Evolutionary conservation across 2,797 vertebrate genomes (phyloP).

Genomic region (Lacerta bilineata): DNA sequence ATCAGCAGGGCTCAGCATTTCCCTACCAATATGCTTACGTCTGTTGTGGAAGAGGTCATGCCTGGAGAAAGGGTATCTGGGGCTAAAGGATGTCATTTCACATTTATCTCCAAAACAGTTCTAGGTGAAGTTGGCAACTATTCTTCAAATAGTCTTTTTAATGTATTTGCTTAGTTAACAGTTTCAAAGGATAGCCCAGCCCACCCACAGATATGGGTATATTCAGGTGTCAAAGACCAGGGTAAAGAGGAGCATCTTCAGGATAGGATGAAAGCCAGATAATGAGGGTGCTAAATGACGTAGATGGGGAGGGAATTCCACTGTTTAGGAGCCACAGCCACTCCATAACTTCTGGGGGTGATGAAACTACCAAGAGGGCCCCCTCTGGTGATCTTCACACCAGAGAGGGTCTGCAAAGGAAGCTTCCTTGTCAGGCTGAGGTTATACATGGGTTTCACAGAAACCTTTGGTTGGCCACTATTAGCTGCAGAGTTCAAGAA

Average conservation of each 20-base stretch:
- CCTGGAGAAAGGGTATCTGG: background rate
- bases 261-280: too few relatives aligned
- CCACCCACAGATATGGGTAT: background rate
- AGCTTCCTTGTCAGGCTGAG: background rate
- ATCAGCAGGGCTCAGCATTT: conserved; percentile 20
- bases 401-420: background rate
- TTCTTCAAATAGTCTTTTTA: background rate
- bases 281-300: too few relatives aligned
- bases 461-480: background rate
- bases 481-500: background rate
- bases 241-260: too few relatives aligned
- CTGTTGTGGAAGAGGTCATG: background rate
- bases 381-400: too few relatives aligned
- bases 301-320: too few relatives aligned
- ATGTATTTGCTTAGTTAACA: background rate
- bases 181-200: background rate
- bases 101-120: background rate
- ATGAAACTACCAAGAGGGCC: too few relatives aligned
- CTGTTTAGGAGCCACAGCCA: too few relatives aligned
- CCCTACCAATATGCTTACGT: background rate
- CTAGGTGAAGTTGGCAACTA: background rate
- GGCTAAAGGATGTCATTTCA: background rate
- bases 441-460: background rate
- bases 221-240: too few relatives aligned
- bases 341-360: too few relatives aligned